phyloP scores from a whole-genome alignment of 1,140 invertebrate species.

The Eurosta solidaginis region DNA sequence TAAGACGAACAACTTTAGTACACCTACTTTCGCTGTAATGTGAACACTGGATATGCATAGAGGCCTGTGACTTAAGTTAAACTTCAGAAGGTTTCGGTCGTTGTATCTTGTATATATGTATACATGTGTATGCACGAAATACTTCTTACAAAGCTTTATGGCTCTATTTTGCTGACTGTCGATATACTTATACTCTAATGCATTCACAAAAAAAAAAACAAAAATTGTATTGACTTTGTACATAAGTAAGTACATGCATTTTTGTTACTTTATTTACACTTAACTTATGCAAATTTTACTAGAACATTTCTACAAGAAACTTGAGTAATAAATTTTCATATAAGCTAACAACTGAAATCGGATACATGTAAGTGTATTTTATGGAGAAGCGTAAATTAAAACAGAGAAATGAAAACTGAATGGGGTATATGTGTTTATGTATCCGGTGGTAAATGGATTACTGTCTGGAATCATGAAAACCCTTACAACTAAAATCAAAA shows the following conservation, averaged over 20 bases:
- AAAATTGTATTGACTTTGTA: background rate
- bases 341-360: slow-evolving; percentile 2
- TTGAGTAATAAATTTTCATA: slow-evolving; percentile 3
- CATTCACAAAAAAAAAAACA: background rate
- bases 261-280: background rate
- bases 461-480: too few species aligned
- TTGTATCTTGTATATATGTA: background rate
- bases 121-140: background rate
- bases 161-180: background rate
- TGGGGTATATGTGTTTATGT: too few species aligned
- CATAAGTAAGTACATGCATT: too few species aligned
- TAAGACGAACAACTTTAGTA: too few species aligned
- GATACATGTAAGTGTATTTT: background rate
- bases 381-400: too few species aligned
- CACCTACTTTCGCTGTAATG: too few species aligned
- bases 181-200: background rate
- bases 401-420: too few species aligned
- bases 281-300: slow-evolving; percentile 16
- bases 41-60: background rate
- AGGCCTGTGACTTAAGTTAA: background rate
- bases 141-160: background rate
- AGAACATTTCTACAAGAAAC: background rate
- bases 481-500: too few species aligned
- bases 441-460: too few species aligned
- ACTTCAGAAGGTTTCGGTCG: slow-evolving; percentile 1